These are phyloP conservation scores for Saccopteryx leptura DNA, from an alignment of 2,113 vertebrate species.

Conservation along the genomic window DNA sequence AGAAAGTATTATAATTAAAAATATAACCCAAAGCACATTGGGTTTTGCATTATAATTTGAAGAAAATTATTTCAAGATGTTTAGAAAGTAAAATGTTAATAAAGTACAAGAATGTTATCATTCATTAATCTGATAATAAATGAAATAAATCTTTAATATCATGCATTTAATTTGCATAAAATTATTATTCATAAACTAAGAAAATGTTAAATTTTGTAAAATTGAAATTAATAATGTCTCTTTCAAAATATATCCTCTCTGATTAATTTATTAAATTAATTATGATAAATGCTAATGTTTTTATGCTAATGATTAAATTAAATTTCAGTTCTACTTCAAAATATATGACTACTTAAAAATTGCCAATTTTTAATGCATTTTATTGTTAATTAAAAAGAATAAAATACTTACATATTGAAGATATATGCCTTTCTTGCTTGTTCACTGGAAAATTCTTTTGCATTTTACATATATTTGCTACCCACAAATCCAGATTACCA, in stretches of 20 bases:
- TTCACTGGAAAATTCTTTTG: background rate
- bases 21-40: conserved; percentile 48
- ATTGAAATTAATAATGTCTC: conserved; percentile 59
- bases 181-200: conserved; percentile 68
- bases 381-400: background rate
- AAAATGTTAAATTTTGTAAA: conserved; percentile 66
- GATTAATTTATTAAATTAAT: conserved; percentile 72
- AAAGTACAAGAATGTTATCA: conserved; percentile 54
- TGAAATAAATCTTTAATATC: conserved; percentile 53
- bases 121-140: conserved; percentile 64
- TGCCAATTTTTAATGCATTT: conserved; percentile 2
- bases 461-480: background rate
- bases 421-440: background rate
- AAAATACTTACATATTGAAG: background rate
- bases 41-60: conserved; percentile 52
- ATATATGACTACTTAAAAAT: background rate
- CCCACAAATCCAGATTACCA: background rate
- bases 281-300: conserved; percentile 10
- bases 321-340: conserved; percentile 50
- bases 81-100: conserved; percentile 60
- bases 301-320: conserved; percentile 56
- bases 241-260: conserved; percentile 57
- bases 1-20: conserved; percentile 65
- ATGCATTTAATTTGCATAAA: conserved; percentile 61
- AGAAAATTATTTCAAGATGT: conserved; percentile 68